Evolutionary conservation across 2,113 vertebrate genomes (phyloP).

Genomic region (Notarius quadriscutis): DNA sequence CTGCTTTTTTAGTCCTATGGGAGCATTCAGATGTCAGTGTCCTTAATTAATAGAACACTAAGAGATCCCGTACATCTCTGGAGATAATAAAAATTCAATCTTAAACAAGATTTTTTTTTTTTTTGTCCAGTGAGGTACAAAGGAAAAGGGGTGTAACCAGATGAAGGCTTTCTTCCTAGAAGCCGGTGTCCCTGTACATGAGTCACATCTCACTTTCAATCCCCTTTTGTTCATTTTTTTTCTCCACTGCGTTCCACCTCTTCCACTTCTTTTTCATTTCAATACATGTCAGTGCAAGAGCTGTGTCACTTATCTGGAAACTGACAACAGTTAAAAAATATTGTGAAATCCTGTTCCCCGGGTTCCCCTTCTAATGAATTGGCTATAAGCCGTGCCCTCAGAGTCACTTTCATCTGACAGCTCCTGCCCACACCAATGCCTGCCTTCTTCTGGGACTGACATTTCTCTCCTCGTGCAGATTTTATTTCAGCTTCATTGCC

Average conservation of each 20-base stretch:
- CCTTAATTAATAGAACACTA: background rate
- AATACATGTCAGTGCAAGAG: conserved; percentile 2
- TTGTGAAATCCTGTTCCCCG: conserved; percentile 18
- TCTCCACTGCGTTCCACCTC: background rate
- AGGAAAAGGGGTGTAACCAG: background rate
- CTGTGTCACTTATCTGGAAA: conserved; percentile 12
- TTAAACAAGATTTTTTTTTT: background rate
- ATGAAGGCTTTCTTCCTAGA: background rate
- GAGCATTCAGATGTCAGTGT: background rate
- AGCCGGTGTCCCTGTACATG: background rate
- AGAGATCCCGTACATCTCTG: background rate
- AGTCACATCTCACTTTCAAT: background rate
- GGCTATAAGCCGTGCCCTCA: background rate
- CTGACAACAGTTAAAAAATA: background rate
- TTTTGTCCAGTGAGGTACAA: background rate
- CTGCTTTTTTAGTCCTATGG: background rate
- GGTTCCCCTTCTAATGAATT: conserved; percentile 9
- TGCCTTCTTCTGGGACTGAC: background rate
- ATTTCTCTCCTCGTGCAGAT: background rate
- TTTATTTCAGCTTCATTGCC: background rate
- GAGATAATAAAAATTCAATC: background rate
- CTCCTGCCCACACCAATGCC: background rate
- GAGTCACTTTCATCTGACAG: conserved; percentile 7
- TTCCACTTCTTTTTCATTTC: background rate
- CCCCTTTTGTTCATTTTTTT: background rate